These are phyloP conservation scores for Calliphora vicina DNA, from an alignment of 1,140 invertebrate genomes.

Conservation along the genomic window DNA sequence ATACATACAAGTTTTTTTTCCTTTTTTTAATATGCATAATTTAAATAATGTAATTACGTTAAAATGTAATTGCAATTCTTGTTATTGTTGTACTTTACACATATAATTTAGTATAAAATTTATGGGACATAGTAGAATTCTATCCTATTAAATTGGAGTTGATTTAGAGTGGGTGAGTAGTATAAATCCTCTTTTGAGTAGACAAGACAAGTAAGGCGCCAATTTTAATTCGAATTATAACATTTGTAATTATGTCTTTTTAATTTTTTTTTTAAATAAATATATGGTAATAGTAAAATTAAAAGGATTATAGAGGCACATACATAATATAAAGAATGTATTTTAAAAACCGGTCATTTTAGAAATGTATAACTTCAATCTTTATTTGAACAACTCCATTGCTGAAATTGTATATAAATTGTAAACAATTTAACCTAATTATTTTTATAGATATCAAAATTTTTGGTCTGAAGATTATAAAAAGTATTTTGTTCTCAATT, in stretches of 20 bases:
- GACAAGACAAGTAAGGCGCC: not conserved
- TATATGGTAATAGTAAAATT: not conserved
- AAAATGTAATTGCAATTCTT: slow-evolving; percentile 30
- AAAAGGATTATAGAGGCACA: not conserved
- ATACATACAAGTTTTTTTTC: not conserved
- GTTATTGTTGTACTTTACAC: not conserved
- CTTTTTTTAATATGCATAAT: slow-evolving; percentile 33
- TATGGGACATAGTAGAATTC: not conserved
- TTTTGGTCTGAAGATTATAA: too few relatives aligned
- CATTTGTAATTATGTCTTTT: not conserved
- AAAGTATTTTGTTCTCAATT: too few relatives aligned
- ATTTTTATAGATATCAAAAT: too few relatives aligned
- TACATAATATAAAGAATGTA: too few relatives aligned
- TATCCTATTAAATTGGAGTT: not conserved
- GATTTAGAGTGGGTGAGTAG: not conserved
- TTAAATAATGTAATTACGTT: slow-evolving; percentile 34
- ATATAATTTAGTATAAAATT: not conserved
- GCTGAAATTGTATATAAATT: too few relatives aligned
- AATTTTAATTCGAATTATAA: not conserved
- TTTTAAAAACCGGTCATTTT: too few relatives aligned
- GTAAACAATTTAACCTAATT: too few relatives aligned
- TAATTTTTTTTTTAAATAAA: not conserved
- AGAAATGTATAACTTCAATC: too few relatives aligned
- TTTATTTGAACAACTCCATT: too few relatives aligned
- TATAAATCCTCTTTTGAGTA: not conserved